Conservation (phyloP, 2,888 invertebrate species). For the Meghimatium bilineatum region DNA sequence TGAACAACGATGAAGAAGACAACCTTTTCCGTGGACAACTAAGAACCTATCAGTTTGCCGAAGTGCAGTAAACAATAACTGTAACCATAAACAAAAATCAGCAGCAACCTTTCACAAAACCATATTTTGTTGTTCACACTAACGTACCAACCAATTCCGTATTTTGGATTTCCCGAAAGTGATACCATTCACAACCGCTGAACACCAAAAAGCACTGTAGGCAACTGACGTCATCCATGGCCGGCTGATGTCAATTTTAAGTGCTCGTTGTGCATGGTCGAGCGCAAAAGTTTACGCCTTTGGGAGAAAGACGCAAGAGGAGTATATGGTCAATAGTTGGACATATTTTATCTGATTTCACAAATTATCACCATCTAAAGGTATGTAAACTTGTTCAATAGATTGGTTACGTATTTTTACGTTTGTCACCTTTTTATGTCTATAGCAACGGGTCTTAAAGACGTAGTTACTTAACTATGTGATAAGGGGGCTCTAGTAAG, state of each 20-base stretch:
- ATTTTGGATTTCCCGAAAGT: not conserved
- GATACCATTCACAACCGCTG: not conserved
- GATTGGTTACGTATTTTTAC: not conserved
- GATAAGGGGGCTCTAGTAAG: too few relatives aligned
- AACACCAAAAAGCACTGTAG: conserved; percentile 18
- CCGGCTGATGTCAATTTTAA: conserved; percentile 40
- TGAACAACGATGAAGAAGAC: too few relatives aligned
- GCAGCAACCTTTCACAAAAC: too few relatives aligned
- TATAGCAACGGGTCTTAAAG: not conserved
- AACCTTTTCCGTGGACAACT: too few relatives aligned
- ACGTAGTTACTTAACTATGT: not conserved
- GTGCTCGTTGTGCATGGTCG: not conserved
- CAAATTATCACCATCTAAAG: not conserved
- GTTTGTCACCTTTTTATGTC: not conserved
- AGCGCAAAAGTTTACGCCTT: not conserved
- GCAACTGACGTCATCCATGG: conserved; percentile 49
- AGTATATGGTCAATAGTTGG: not conserved
- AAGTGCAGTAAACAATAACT: too few relatives aligned
- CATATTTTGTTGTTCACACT: too few relatives aligned
- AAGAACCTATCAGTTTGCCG: too few relatives aligned
- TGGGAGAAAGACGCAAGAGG: not conserved
- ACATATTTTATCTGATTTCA: not conserved
- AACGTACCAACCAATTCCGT: too few relatives aligned
- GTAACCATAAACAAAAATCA: too few relatives aligned
- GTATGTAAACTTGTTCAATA: not conserved